Evolutionary conservation across 2,797 vertebrate species (phyloP).

Genomic region (Thaleichthys pacificus): DNA sequence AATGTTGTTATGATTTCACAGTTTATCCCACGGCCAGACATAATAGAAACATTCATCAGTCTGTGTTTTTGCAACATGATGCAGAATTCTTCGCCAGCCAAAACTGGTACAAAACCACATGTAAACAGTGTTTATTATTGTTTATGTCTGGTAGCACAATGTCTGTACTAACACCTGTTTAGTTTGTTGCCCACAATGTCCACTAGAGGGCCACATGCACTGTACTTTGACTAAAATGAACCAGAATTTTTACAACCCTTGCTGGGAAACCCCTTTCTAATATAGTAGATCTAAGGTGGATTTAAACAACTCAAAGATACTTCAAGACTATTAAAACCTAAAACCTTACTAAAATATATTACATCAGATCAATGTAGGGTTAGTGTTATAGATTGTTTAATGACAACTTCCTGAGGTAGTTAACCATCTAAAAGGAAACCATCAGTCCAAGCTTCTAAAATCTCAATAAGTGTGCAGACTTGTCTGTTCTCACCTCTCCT

Average conservation of each 20-base stretch:
- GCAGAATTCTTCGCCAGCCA: conserved; percentile 24
- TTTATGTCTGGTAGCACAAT: conserved; percentile 60
- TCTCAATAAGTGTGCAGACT: background rate
- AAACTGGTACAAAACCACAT: conserved; percentile 46
- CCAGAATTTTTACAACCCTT: background rate
- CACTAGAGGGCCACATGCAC: conserved; percentile 49
- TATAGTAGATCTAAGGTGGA: background rate
- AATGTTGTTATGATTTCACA: conserved; percentile 1
- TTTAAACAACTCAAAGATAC: too few species aligned
- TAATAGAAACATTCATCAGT: conserved; percentile 31
- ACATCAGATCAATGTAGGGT: too few species aligned
- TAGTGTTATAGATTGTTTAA: too few species aligned
- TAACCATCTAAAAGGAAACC: too few species aligned
- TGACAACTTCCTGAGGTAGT: too few species aligned
- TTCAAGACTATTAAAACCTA: too few species aligned
- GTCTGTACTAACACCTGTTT: conserved; percentile 49
- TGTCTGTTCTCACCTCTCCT: conserved; percentile 56
- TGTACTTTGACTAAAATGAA: background rate
- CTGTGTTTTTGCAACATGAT: conserved; percentile 19
- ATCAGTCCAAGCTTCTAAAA: background rate
- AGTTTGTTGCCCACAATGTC: conserved; percentile 15
- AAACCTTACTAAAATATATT: too few species aligned
- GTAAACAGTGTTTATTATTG: conserved; percentile 52
- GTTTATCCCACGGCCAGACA: conserved; percentile 17
- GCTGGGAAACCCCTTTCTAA: background rate